Base-by-base conservation (phyloP, 2,113 vertebrate genomes). In the Xenopus laevis region DNA sequence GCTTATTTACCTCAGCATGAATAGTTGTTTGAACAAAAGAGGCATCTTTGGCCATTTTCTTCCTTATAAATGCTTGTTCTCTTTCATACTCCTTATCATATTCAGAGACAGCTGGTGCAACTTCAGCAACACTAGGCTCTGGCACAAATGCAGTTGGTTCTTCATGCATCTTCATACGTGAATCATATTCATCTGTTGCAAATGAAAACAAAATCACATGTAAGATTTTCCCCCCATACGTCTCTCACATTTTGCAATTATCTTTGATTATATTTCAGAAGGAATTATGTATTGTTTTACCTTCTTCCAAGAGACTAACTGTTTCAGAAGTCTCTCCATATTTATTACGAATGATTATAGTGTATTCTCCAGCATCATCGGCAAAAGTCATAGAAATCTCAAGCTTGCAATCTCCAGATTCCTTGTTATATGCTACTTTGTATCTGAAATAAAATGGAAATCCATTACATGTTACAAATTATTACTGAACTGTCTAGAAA, bases 351-450 rank as follows among this genome's bases (percentile, higher is more conserved):
- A 91, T 89, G 86, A 94, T 89, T 66, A 97, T 84, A 1, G 89
- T 90, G 78, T 99, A 99, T 84, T 99, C 97, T 88, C 97, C 97
- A n/a, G 97, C 96, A 67, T 99, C 97, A 0, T 99, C 97, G 0
- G 95, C 89, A 71, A 99, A 98, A 45, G 94, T 95, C 96, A 99
- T 99, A 3, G 97, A 98, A 89, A 99, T 98, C 89, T 98, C 94
- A 83, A 98, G 83, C 81, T 81, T 93, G 84, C 96, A 98, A 71
- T 92, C 92, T 78, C 97, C 97, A 0, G 91, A 95, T 82, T 99
- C 93, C 83, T 93, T 96, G 82, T 95, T 95, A 82, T 98, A 93
- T 79, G 88, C 88, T 9, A 95, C 93, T 94, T 95, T 96, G 81
- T 99, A 95, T 87, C 97, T 99, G 71, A 67, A 80, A 58, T 71